These are phyloP conservation scores for Cotesia vestalis DNA, from an alignment of 1,140 invertebrate species.

Conservation along the genomic window DNA sequence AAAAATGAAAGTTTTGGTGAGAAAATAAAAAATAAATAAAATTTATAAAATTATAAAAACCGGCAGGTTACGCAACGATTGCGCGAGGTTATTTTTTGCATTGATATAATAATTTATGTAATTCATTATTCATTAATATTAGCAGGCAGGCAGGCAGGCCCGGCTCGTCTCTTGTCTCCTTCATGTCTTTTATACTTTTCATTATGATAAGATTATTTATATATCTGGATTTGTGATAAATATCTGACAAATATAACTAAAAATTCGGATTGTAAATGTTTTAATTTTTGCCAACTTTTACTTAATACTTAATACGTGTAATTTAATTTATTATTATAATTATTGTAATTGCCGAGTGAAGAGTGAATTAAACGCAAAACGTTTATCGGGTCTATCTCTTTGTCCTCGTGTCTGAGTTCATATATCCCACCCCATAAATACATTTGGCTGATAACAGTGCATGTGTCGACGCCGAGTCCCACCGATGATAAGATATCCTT, in stretches of 20 bases:
- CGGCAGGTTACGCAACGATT: too few species aligned
- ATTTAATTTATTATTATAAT: too few species aligned
- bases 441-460: slow-evolving; percentile 57
- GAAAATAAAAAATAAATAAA: too few species aligned
- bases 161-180: too few species aligned
- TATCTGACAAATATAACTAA: slow-evolving; percentile 15
- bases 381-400: background rate
- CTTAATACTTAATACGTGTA: background rate
- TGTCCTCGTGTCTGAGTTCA: slow-evolving; percentile 44
- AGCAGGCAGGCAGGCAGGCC: too few species aligned
- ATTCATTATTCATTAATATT: slow-evolving; percentile 17
- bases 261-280: background rate
- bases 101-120: background rate
- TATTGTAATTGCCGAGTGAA: too few species aligned
- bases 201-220: slow-evolving; percentile 20
- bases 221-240: slow-evolving; percentile 1
- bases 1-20: too few species aligned
- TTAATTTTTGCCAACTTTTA: slow-evolving; percentile 1
- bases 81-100: too few species aligned
- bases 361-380: background rate
- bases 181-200: slow-evolving; percentile 6
- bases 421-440: slow-evolving; percentile 61
- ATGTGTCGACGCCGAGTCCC: slow-evolving; percentile 43
- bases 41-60: too few species aligned
- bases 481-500: slow-evolving; percentile 59